These are phyloP conservation scores for Dipodomys stephensi DNA, from an alignment of 2,113 vertebrate genomes.

Conservation along the genomic window DNA sequence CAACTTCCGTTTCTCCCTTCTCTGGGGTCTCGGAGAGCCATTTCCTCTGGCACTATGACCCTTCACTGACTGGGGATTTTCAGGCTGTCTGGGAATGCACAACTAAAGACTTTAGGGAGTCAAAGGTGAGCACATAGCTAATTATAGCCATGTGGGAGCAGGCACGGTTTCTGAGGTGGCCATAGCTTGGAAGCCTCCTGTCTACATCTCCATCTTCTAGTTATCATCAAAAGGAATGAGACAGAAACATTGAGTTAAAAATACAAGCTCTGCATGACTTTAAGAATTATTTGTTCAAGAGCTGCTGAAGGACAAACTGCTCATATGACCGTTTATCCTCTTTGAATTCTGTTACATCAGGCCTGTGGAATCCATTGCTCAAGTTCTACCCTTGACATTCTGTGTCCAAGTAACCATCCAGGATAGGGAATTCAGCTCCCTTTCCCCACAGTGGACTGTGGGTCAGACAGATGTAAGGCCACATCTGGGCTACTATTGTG, in stretches of 20 bases:
- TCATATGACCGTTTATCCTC: not conserved
- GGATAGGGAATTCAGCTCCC: not conserved
- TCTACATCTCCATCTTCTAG: not conserved
- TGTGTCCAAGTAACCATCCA: not conserved
- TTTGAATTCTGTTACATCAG: not conserved
- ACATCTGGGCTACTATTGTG: not conserved
- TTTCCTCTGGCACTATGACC: slow-evolving; percentile 52
- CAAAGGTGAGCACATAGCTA: slow-evolving; percentile 51
- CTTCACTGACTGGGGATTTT: slow-evolving; percentile 26
- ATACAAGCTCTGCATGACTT: slow-evolving; percentile 13
- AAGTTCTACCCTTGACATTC: not conserved
- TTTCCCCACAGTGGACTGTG: rapidly evolving
- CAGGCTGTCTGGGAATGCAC: slow-evolving; percentile 53
- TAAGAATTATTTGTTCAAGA: not conserved
- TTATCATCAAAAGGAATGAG: not conserved
- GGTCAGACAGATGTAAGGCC: not conserved
- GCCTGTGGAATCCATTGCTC: not conserved
- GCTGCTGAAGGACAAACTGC: not conserved
- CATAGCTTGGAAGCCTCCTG: not conserved
- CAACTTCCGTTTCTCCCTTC: not conserved
- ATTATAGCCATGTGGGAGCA: not conserved
- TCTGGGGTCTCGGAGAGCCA: not conserved
- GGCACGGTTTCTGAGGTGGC: not conserved
- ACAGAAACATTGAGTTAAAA: slow-evolving; percentile 16
- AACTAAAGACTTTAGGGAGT: not conserved